Conservation (phyloP, 2,113 vertebrate species). For the Erythrocebus patas region DNA sequence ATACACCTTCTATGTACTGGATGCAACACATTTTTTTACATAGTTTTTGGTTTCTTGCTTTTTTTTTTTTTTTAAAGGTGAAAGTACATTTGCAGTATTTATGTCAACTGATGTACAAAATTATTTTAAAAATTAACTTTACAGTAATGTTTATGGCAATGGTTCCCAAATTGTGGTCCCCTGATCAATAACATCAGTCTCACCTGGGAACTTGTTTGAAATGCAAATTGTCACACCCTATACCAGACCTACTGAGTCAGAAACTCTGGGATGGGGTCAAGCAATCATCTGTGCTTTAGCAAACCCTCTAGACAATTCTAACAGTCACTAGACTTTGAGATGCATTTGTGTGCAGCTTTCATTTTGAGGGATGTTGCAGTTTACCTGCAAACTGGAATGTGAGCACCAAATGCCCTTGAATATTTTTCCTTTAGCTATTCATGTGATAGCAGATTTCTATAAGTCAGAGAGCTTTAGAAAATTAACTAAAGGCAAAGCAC, state of each 20-base stretch:
- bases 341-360: not conserved
- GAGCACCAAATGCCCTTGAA: not conserved
- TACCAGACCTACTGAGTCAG: not conserved
- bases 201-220: not conserved
- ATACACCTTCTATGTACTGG: not conserved
- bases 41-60: no score
- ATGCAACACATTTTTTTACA: not conserved
- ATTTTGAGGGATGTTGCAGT: not conserved
- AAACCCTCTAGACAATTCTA: not conserved
- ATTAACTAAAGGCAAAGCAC: not conserved
- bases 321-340: not conserved
- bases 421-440: not conserved
- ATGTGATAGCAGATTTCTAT: not conserved
- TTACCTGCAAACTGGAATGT: not conserved
- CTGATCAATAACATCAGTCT: no score
- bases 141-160: not conserved
- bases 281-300: not conserved
- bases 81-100: not conserved
- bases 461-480: not conserved
- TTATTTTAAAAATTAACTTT: not conserved
- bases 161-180: not conserved
- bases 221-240: not conserved
- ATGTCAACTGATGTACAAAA: not conserved
- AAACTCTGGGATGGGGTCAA: fast-evolving
- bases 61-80: not conserved